Percentiles rank a stretch among this genome's conserved stretches.
Evolutionary conservation across 1,140 invertebrate genomes (phyloP).

Genomic region (Drosophila truncata): DNA sequence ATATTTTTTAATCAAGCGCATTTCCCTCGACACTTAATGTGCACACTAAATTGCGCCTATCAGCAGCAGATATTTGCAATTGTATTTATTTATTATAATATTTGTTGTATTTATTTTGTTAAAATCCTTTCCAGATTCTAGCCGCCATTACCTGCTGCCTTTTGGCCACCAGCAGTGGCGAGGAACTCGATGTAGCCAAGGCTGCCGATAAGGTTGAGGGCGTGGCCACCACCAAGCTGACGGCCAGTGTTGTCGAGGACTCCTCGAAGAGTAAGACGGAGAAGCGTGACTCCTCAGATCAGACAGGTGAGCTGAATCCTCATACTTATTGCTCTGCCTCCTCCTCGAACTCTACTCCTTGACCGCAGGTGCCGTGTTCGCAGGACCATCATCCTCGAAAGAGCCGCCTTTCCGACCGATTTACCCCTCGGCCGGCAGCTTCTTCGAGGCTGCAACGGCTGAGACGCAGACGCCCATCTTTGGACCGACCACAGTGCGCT

Average conservation of each 20-base stretch:
- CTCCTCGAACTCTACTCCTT: background rate
- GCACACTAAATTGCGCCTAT: slow-evolving; percentile 26
- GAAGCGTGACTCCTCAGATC: slow-evolving; percentile 73
- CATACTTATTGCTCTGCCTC: too few relatives aligned
- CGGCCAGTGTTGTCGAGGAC: slow-evolving; percentile 53
- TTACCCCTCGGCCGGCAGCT: slow-evolving; percentile 42
- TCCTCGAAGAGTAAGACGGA: slow-evolving; percentile 68
- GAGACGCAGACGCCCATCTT: slow-evolving; percentile 49
- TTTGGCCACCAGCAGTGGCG: slow-evolving; percentile 16
- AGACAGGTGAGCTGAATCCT: slow-evolving; percentile 65
- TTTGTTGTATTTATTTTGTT: background rate
- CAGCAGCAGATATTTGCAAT: background rate
- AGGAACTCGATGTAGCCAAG: slow-evolving; percentile 32
- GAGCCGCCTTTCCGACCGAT: slow-evolving; percentile 53
- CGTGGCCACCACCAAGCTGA: slow-evolving; percentile 55
- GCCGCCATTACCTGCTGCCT: slow-evolving; percentile 45
- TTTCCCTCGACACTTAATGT: slow-evolving; percentile 27
- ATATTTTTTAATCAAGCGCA: slow-evolving; percentile 51
- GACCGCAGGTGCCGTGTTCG: slow-evolving; percentile 36
- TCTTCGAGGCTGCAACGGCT: slow-evolving; percentile 42
- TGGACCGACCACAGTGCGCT: slow-evolving; percentile 68
- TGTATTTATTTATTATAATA: background rate
- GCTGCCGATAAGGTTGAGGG: slow-evolving; percentile 37
- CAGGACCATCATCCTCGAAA: slow-evolving; percentile 39
- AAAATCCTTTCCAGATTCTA: slow-evolving; percentile 30